Conservation (phyloP, 2,888 invertebrate genomes). For the Pinctada fucata region DNA sequence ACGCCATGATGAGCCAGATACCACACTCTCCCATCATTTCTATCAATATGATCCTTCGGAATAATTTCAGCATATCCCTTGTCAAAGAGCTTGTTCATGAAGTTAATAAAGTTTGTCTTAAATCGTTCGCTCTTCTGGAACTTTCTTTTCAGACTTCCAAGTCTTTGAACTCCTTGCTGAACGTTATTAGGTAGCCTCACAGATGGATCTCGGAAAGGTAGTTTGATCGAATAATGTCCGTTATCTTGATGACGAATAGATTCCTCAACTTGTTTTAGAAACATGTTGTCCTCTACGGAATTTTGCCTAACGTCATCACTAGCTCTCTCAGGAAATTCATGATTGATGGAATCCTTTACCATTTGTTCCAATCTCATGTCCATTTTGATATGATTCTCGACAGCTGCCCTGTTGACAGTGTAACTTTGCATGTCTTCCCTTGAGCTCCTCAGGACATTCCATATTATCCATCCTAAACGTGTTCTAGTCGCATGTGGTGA, state of each 20-base stretch:
- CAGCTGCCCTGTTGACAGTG: conserved; percentile 24
- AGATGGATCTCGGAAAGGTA: conserved; percentile 23
- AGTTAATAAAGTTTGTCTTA: conserved; percentile 29
- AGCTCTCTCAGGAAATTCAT: conserved; percentile 37
- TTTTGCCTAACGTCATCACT: neutral
- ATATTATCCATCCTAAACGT: conserved; percentile 35
- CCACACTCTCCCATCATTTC: conserved; percentile 25
- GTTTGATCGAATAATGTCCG: conserved; percentile 14
- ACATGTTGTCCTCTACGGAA: conserved; percentile 17
- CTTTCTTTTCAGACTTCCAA: conserved; percentile 25
- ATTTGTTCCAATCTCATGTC: conserved; percentile 27
- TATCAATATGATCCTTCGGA: conserved; percentile 5
- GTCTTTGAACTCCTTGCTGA: conserved; percentile 17
- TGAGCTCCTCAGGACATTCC: conserved; percentile 35
- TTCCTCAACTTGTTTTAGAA: conserved; percentile 14
- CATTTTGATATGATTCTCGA: conserved; percentile 16
- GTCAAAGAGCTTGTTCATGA: conserved; percentile 39
- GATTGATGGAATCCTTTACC: conserved; percentile 33
- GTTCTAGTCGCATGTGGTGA: conserved; percentile 41
- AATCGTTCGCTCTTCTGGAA: conserved; percentile 22
- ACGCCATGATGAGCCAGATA: conserved; percentile 29
- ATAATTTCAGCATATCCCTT: conserved; percentile 35
- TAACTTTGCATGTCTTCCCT: neutral
- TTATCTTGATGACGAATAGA: conserved; percentile 4
- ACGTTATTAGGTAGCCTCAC: conserved; percentile 28